phyloP scores from a whole-genome alignment of 1,140 invertebrate species.

The Daktulosphaira vitifoliae region DNA sequence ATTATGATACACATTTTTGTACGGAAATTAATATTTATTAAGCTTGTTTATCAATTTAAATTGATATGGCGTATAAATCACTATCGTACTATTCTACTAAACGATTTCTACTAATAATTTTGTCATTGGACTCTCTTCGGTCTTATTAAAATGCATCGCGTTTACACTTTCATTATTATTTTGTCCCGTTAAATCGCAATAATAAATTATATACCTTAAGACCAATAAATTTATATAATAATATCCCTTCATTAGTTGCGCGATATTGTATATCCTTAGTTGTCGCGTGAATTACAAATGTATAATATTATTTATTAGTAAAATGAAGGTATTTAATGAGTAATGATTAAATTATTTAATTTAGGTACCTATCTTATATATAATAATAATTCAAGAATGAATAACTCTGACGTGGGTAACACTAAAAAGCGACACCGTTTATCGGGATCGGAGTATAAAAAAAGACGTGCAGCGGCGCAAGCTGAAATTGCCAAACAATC shows the following conservation, averaged over 20 bases:
- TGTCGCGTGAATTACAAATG: too few relatives aligned
- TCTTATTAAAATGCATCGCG: background rate
- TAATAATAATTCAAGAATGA: background rate
- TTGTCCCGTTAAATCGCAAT: too few relatives aligned
- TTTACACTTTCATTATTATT: too few relatives aligned
- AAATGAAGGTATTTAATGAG: conserved; percentile 51
- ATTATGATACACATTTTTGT: conserved; percentile 5
- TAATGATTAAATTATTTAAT: background rate
- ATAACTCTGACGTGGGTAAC: background rate
- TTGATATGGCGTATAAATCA: background rate
- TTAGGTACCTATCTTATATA: conserved; percentile 9
- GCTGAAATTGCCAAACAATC: background rate
- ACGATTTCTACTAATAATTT: conserved; percentile 6
- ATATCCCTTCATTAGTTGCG: too few relatives aligned
- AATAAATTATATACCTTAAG: too few relatives aligned
- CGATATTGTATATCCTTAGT: too few relatives aligned
- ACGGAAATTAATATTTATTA: conserved; percentile 1
- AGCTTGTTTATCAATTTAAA: background rate
- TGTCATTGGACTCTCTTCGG: background rate
- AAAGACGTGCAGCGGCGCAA: background rate
- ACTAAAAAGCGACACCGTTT: conserved; percentile 1
- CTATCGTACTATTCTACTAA: background rate
- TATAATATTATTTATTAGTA: too few relatives aligned
- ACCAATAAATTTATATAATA: too few relatives aligned
- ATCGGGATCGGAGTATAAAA: background rate